phyloP scores from a whole-genome alignment of 2,888 invertebrate genomes.

The Tricholauxania praeusta region DNA sequence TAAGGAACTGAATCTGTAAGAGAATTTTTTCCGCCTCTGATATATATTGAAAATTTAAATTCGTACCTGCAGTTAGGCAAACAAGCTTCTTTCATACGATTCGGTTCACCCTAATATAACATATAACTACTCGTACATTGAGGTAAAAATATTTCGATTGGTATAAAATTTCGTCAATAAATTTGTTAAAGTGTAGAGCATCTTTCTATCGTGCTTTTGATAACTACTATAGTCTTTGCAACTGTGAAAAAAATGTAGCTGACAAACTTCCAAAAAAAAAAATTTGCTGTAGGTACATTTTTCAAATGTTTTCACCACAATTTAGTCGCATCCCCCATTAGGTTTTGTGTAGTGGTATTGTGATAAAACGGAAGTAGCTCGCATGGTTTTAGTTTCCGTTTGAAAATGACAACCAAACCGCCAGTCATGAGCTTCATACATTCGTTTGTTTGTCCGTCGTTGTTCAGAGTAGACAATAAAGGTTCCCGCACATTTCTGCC shows the following conservation, averaged over 20 bases:
- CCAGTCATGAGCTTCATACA: background rate
- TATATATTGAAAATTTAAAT: too few species aligned
- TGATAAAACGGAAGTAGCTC: slow-evolving; percentile 16
- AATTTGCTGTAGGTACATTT: slow-evolving; percentile 52
- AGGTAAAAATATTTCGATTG: too few species aligned
- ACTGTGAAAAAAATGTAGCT: background rate
- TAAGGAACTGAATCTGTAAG: too few species aligned
- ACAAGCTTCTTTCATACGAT: too few species aligned
- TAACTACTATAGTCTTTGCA: background rate
- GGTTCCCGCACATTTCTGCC: slow-evolving; percentile 51
- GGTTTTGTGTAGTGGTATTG: background rate
- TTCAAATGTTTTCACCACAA: slow-evolving; percentile 58
- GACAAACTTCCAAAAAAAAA: background rate
- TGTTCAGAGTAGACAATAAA: background rate
- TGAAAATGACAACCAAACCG: too few species aligned
- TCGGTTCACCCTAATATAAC: too few species aligned
- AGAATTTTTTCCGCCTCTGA: too few species aligned
- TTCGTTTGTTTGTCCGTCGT: background rate
- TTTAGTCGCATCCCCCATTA: slow-evolving; percentile 33
- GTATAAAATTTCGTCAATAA: too few species aligned
- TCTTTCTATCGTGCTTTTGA: background rate
- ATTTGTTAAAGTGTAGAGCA: too few species aligned
- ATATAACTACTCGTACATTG: too few species aligned
- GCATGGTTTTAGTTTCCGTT: slow-evolving; percentile 28
- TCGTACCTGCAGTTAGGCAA: too few species aligned